Conservation (phyloP, 2,113 vertebrate species). For the Gopherus evgoodei region DNA sequence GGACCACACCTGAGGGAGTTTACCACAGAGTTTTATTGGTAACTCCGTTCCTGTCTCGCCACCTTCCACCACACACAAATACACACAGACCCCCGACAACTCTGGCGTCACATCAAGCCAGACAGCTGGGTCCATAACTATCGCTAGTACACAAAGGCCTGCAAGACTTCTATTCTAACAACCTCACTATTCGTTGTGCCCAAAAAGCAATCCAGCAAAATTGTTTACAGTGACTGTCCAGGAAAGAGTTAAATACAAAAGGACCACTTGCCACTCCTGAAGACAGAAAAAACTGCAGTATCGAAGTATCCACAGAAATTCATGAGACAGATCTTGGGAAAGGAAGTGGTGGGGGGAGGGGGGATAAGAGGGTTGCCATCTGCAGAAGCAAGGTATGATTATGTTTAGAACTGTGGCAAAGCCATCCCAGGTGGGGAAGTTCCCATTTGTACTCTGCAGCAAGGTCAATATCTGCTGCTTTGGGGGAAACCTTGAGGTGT, state of each 20-base stretch:
- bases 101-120: not conserved
- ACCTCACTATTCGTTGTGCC: not conserved
- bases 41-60: not conserved
- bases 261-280: slow-evolving; percentile 30
- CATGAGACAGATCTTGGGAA: slow-evolving; percentile 63
- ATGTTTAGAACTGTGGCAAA: slow-evolving; percentile 48
- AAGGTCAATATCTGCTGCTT: not conserved
- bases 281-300: slow-evolving; percentile 52
- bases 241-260: slow-evolving; percentile 14
- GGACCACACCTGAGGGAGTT: not conserved
- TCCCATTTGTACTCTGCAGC: slow-evolving; percentile 28
- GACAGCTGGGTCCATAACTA: not conserved
- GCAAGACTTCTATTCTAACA: not conserved
- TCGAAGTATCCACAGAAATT: slow-evolving; percentile 55
- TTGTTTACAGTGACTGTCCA: not conserved
- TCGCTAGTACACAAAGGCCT: not conserved
- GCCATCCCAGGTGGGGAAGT: slow-evolving; percentile 53
- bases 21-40: not conserved
- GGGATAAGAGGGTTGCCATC: slow-evolving; percentile 17
- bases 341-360: not conserved
- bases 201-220: not conserved
- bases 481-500: not conserved
- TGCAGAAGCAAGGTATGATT: slow-evolving; percentile 26
- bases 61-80: too few relatives aligned
- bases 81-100: not conserved